Conservation (phyloP, 2,888 invertebrate species). For the Metalampra italica region DNA sequence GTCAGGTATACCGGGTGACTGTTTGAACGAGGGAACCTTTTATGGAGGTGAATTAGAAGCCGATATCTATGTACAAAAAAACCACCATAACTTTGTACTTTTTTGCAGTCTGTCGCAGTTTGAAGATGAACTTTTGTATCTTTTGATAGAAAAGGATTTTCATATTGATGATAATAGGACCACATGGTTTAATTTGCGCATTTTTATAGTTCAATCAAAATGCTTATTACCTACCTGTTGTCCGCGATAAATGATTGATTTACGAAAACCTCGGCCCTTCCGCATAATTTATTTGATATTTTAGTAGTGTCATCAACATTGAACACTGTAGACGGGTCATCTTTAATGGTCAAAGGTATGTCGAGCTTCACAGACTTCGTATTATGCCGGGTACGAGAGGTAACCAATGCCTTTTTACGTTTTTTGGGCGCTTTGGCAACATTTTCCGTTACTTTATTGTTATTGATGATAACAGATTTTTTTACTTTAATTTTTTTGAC, state of each 20-base stretch:
- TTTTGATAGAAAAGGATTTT: too few relatives aligned
- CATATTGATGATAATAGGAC: too few relatives aligned
- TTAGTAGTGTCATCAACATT: constrained; percentile 12
- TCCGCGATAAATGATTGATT: not conserved
- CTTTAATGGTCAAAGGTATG: constrained; percentile 34
- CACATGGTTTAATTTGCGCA: too few relatives aligned
- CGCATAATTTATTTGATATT: constrained; percentile 35
- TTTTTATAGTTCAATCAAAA: too few relatives aligned
- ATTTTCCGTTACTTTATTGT: constrained; percentile 5
- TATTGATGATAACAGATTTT: constrained; percentile 27
- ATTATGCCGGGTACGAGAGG: constrained; percentile 14
- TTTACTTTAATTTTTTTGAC: constrained; percentile 33
- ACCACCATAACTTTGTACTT: too few relatives aligned
- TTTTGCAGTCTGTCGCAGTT: too few relatives aligned
- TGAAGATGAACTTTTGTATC: too few relatives aligned
- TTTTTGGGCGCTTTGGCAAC: constrained; percentile 31
- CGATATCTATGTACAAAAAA: too few relatives aligned
- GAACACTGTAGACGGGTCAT: constrained; percentile 19
- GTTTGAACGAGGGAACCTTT: too few relatives aligned
- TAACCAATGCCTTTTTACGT: constrained; percentile 24
- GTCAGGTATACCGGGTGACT: too few relatives aligned
- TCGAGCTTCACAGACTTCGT: constrained; percentile 17
- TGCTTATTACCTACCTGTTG: too few relatives aligned
- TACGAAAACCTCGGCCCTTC: constrained; percentile 35
- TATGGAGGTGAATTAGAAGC: too few relatives aligned